Evolutionary conservation across 2,113 vertebrate genomes (phyloP).

Genomic region (Crotalus viridis): DNA sequence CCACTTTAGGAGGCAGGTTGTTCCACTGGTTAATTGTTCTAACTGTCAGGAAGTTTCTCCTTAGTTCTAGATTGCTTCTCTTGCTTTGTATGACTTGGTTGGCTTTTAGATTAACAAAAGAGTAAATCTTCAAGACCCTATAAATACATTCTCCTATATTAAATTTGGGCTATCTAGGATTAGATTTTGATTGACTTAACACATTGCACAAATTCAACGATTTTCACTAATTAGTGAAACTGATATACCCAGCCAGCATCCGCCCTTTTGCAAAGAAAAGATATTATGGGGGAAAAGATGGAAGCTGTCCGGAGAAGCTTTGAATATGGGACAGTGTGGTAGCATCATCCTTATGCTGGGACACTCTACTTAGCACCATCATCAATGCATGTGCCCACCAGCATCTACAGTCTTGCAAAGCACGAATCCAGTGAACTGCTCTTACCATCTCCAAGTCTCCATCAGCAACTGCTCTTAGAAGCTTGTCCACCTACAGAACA

Average conservation of each 20-base stretch:
- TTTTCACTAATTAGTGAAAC: not conserved
- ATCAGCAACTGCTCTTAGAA: conserved; percentile 90
- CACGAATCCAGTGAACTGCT: not conserved
- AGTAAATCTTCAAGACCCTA: not conserved
- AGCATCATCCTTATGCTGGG: not conserved
- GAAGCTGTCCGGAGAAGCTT: not conserved
- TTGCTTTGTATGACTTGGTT: not conserved
- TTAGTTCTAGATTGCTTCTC: too few relatives aligned
- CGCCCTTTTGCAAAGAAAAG: not conserved
- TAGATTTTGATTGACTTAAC: not conserved
- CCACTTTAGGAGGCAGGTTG: too few relatives aligned
- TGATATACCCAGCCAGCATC: not conserved
- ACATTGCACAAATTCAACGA: not conserved
- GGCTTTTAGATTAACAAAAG: not conserved
- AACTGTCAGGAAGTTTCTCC: too few relatives aligned
- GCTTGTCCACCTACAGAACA: conserved; percentile 87
- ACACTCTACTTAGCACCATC: too few relatives aligned
- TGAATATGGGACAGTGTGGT: not conserved
- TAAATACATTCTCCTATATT: not conserved
- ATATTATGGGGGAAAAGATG: not conserved
- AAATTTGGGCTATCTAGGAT: not conserved
- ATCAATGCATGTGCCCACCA: not conserved
- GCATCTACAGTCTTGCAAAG: not conserved
- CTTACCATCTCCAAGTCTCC: conserved; percentile 96
- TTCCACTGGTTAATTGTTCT: too few relatives aligned